Conservation (phyloP, 64 coral and sea anemone genomes). For the Pocillopora verrucosa region DNA sequence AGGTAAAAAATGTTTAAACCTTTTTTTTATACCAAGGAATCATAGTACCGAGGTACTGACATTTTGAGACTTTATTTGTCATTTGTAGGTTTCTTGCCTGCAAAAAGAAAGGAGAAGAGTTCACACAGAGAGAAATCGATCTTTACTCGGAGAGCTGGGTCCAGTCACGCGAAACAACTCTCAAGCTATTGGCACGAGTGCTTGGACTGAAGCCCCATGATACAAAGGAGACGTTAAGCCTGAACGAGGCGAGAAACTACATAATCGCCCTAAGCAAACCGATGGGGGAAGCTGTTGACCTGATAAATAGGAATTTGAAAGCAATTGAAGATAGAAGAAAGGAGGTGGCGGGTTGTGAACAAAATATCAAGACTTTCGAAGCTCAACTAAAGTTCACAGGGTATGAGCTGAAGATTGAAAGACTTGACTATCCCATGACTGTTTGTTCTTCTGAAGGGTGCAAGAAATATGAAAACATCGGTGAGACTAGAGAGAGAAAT, state of each 20-base stretch:
- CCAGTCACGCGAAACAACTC: too few relatives aligned
- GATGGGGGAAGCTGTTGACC: slow-evolving; percentile 2
- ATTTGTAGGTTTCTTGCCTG: too few relatives aligned
- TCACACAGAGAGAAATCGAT: too few relatives aligned
- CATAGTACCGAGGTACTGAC: too few relatives aligned
- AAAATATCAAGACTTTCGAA: background rate
- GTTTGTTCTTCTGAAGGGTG: background rate
- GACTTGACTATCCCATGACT: slow-evolving; percentile 6
- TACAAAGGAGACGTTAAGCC: background rate
- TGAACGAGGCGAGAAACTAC: slow-evolving; percentile 8
- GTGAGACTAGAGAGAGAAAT: background rate
- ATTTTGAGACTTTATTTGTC: too few relatives aligned
- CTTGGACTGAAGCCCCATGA: background rate
- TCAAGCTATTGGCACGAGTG: too few relatives aligned
- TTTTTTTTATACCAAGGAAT: too few relatives aligned
- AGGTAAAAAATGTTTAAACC: too few relatives aligned
- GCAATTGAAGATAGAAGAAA: background rate
- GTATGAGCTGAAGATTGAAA: background rate
- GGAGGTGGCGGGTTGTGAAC: too few relatives aligned
- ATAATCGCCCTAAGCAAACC: slow-evolving; percentile 19
- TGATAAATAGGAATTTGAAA: slow-evolving; percentile 1
- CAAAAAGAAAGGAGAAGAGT: background rate
- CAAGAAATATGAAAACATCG: background rate
- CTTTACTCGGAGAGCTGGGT: too few relatives aligned
- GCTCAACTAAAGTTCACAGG: slow-evolving; percentile 2